Percentiles rank a stretch among this genome's conserved stretches.
These are phyloP conservation scores for Osmerus eperlanus DNA, from an alignment of 2,113 vertebrate genomes.

Conservation along the genomic window DNA sequence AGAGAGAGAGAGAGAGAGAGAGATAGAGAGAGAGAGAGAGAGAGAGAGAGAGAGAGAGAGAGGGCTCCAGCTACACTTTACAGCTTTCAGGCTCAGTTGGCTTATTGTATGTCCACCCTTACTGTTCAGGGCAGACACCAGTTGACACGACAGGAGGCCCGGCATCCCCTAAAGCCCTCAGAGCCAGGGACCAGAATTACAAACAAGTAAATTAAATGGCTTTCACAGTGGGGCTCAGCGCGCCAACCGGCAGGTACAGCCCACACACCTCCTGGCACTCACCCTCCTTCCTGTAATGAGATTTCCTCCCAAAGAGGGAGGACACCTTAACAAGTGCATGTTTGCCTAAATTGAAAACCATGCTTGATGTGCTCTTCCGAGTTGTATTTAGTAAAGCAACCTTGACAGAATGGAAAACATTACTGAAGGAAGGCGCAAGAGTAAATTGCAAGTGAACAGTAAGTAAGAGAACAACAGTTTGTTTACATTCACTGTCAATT, in stretches of 20 bases:
- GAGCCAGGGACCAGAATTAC: slow-evolving; percentile 35
- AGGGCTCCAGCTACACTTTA: not conserved
- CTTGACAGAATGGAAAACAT: slow-evolving; percentile 33
- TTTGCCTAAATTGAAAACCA: slow-evolving; percentile 50
- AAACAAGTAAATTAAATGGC: slow-evolving; percentile 51
- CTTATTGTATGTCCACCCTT: slow-evolving; percentile 9
- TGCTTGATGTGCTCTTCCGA: slow-evolving; percentile 29
- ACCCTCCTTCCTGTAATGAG: slow-evolving; percentile 38
- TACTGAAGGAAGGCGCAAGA: slow-evolving; percentile 10
- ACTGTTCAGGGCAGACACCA: slow-evolving; percentile 15
- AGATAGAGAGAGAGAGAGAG: not conserved
- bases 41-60: not conserved
- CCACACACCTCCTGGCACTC: slow-evolving; percentile 47
- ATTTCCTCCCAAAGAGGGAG: slow-evolving; percentile 31
- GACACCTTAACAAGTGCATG: slow-evolving; percentile 22
- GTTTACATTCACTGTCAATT: too few species aligned
- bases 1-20: slow-evolving; percentile 26
- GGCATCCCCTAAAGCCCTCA: slow-evolving; percentile 17
- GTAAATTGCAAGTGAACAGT: slow-evolving; percentile 25
- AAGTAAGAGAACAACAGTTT: not conserved
- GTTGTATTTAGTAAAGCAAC: not conserved
- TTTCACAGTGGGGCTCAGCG: slow-evolving; percentile 35
- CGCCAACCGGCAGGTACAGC: slow-evolving; percentile 43
- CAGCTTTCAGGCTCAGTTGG: slow-evolving; percentile 1
- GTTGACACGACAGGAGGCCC: slow-evolving; percentile 11